Conservation (phyloP, 2,797 vertebrate species). For the Esox lucius region DNA sequence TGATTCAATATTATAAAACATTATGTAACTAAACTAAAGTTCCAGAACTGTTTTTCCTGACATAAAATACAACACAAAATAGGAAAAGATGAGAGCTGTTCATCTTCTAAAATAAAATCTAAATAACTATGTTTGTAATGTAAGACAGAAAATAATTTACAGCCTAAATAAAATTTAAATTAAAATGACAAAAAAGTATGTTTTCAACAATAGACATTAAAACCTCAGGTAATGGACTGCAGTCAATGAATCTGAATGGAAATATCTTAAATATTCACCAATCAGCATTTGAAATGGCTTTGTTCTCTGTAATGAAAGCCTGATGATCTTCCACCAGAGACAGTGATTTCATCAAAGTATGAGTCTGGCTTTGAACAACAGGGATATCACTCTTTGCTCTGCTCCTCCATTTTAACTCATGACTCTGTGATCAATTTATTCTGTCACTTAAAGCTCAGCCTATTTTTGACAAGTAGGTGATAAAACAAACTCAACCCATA, state of each 20-base stretch:
- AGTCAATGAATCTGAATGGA: background rate
- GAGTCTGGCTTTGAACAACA: slow-evolving; percentile 13
- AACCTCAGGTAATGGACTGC: background rate
- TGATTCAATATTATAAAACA: background rate
- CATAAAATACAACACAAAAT: background rate
- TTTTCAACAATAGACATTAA: background rate
- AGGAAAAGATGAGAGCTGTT: background rate
- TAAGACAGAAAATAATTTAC: background rate
- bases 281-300: background rate
- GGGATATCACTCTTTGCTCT: background rate
- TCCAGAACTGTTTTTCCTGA: background rate
- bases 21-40: background rate
- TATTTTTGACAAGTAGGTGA: background rate
- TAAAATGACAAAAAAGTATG: background rate
- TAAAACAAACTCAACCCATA: slow-evolving; percentile 4
- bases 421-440: background rate
- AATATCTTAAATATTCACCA: background rate
- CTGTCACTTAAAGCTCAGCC: background rate
- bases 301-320: slow-evolving; percentile 6
- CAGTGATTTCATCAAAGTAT: slow-evolving; percentile 13
- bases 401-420: background rate
- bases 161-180: background rate
- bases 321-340: background rate
- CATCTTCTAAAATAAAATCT: no score
- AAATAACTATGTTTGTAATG: background rate